Conservation (phyloP, 2,888 invertebrate species). For the Epinotia demarniana region DNA sequence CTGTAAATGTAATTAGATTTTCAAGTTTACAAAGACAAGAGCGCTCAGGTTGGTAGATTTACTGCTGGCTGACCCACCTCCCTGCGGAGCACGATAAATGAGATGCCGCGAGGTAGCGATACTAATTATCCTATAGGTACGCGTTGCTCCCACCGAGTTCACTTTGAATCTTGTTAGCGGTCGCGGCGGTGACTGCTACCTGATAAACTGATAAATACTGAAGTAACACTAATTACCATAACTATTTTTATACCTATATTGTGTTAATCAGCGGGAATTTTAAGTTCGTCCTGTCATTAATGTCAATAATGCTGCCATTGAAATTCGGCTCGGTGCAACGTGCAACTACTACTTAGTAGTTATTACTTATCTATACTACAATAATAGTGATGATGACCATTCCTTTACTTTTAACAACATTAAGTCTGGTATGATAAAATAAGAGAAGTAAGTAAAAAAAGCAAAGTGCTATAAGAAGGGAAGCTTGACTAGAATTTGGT, state of each 20-base stretch:
- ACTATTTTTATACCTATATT: not conserved
- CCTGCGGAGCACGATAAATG: constrained; percentile 80
- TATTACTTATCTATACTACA: too few species aligned
- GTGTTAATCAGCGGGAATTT: not conserved
- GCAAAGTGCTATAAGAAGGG: too few species aligned
- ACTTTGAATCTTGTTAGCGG: constrained; percentile 77
- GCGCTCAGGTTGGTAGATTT: constrained; percentile 83
- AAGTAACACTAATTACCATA: not conserved
- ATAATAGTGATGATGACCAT: too few species aligned
- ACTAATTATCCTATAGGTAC: constrained; percentile 82
- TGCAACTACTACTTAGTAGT: too few species aligned
- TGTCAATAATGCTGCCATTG: not conserved
- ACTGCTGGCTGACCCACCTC: constrained; percentile 82
- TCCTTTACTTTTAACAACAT: too few species aligned
- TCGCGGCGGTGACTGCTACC: constrained; percentile 63
- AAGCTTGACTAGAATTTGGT: too few species aligned
- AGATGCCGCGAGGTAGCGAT: constrained; percentile 81
- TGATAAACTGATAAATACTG: constrained; percentile 71
- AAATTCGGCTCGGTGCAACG: too few species aligned
- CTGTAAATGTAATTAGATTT: constrained; percentile 85
- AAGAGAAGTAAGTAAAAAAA: too few species aligned
- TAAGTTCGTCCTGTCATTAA: not conserved
- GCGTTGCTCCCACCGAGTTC: constrained; percentile 69
- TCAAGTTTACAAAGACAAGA: constrained; percentile 83
- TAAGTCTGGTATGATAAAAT: too few species aligned